phyloP scores from a whole-genome alignment of 2,113 vertebrate genomes.

The Prunella himalayana region DNA sequence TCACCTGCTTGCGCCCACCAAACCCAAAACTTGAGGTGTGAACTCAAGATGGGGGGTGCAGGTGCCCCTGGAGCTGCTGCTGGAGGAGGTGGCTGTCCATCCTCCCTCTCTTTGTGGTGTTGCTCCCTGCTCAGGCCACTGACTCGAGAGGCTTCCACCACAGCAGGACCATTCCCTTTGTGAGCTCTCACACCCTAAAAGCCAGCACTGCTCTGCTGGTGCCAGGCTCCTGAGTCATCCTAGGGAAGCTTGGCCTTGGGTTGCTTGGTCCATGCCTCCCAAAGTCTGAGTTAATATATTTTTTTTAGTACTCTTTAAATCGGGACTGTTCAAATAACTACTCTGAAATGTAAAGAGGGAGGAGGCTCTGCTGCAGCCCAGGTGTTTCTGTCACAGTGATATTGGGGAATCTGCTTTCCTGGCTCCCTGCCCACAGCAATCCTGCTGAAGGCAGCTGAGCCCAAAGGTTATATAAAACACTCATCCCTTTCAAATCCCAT shows the following conservation, averaged over 20 bases:
- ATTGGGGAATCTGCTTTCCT: neutral
- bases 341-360: neutral
- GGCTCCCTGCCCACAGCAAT: neutral
- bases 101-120: fast-evolving
- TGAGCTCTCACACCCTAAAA: neutral
- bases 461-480: neutral
- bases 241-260: neutral
- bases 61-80: neutral
- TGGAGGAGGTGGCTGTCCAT: neutral
- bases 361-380: neutral
- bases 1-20: neutral
- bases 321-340: neutral
- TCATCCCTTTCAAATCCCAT: neutral
- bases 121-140: neutral
- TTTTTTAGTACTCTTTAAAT: neutral
- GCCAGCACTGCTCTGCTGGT: neutral
- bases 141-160: fast-evolving
- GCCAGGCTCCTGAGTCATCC: neutral
- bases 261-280: neutral
- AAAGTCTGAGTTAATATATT: neutral
- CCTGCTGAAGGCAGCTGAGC: slow-evolving; percentile 15
- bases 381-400: neutral
- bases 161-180: fast-evolving
- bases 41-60: neutral
- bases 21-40: neutral